These are phyloP conservation scores for Oreochromis niloticus DNA, from an alignment of 2,113 vertebrate genomes.

Conservation along the genomic window DNA sequence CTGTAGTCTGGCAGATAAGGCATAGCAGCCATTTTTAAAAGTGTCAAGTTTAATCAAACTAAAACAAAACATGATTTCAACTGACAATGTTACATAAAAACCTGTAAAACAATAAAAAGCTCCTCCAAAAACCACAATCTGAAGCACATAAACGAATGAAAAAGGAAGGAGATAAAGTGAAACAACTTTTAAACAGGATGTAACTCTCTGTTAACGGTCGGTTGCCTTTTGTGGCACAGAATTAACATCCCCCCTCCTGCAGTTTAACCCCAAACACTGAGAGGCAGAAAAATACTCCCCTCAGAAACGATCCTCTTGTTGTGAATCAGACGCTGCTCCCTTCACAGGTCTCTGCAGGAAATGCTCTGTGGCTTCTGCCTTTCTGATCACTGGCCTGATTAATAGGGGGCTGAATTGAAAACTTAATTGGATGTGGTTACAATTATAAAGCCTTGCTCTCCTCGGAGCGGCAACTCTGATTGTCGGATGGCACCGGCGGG, in stretches of 20 bases:
- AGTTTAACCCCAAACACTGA: background rate
- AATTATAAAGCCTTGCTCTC: constrained; percentile 50
- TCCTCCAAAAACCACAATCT: background rate
- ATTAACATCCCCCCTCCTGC: background rate
- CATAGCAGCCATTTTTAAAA: background rate
- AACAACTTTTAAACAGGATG: background rate
- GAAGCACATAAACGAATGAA: background rate
- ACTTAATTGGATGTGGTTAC: constrained; percentile 69
- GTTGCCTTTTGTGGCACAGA: background rate
- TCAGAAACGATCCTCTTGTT: background rate
- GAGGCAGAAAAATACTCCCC: background rate
- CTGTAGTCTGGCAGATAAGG: background rate
- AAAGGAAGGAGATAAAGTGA: background rate
- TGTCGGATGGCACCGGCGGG: background rate
- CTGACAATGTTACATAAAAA: background rate
- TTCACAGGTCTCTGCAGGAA: constrained; percentile 16
- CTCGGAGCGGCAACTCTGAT: constrained; percentile 3
- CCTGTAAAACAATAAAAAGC: background rate
- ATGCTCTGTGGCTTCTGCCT: constrained; percentile 14
- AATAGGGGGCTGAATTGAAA: constrained; percentile 55
- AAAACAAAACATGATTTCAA: background rate
- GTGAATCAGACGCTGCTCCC: background rate
- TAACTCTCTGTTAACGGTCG: background rate
- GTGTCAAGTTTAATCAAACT: background rate
- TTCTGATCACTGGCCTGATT: constrained; percentile 64